Base-by-base conservation (phyloP, 2,888 invertebrate genomes). In the Erebia epiphron region DNA sequence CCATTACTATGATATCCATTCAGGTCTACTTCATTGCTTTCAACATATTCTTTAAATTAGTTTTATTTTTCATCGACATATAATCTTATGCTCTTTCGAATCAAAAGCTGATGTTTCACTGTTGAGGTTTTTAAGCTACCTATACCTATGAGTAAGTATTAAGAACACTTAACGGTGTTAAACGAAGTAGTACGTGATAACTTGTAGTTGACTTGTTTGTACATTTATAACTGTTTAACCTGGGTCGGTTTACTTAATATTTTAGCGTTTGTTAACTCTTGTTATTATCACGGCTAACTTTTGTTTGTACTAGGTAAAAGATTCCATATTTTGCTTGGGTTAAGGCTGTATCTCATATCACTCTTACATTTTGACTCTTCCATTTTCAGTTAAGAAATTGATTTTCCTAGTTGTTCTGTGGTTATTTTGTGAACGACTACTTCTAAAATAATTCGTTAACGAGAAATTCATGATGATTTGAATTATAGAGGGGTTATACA, bases 221-320 rank as follows among this genome's bases (percentile, higher is more conserved):
- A 26, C 52, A 68, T n/a, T n/a, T 64, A 71, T 70, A 75, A 75
- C 75, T 71, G 74, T 75, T 69, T 60, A 67, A 63, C 56, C 41
- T 65, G 69, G 50, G 49, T 73, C 67, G 66, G 46, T 70, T 68
- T 72, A 71, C 66, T 64, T 10, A 67, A 50, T 67, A 11, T 67
- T 67, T 61, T 71, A 61, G 61, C 65, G 21, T 35, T 60, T 58
- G 64, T 50, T 61, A 66, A 41, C 52, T 49, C 52, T 16, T 62
- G 50, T 60, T 52, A 56, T 67, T 70, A 70, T 63, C 60, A 41
- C 10, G 58, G 41, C 11, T 67, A 64, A 52, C 35, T 52, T 63
- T 63, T 35, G 50, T 50, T 50, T 52, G n/a, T n/a, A 5, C 50
- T 50, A 13, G 5, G 5, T 50, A 50, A 50, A 50, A 50, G n/a